Percentiles rank a stretch among this genome's conserved stretches.
phyloP scores from a whole-genome alignment of 2,888 invertebrate species.

The Linnaemya vulpina region DNA sequence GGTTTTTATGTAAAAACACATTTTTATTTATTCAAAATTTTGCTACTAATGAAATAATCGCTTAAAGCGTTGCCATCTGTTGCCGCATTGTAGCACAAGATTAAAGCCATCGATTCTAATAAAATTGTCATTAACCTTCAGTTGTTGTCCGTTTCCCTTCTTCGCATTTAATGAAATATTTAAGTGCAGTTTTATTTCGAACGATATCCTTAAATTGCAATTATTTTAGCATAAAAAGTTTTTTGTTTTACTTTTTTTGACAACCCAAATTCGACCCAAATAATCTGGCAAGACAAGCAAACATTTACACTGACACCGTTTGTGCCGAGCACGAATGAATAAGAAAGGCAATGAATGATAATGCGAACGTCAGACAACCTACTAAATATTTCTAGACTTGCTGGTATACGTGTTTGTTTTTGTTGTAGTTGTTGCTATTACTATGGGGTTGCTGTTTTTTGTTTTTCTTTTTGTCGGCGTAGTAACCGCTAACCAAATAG shows the following conservation, averaged over 20 bases:
- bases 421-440: not conserved
- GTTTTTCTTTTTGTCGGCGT: not conserved
- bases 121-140: not conserved
- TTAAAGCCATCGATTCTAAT: not conserved
- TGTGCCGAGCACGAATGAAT: not conserved
- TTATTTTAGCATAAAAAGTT: not conserved
- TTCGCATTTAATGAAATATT: not conserved
- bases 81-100: too few relatives aligned
- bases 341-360: slow-evolving; percentile 42
- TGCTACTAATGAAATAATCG: too few relatives aligned
- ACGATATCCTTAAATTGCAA: slow-evolving; percentile 6
- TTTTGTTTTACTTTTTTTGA: not conserved
- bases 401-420: not conserved
- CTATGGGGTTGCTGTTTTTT: not conserved
- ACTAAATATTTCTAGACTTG: slow-evolving; percentile 21
- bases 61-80: too few relatives aligned
- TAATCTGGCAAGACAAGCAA: slow-evolving; percentile 29
- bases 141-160: not conserved
- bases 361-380: slow-evolving; percentile 48
- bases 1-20: too few relatives aligned
- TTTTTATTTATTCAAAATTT: too few relatives aligned
- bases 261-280: slow-evolving; percentile 1
- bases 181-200: not conserved
- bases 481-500: slow-evolving; percentile 54
- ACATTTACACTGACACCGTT: not conserved